Base-by-base conservation (phyloP, 2,888 invertebrate genomes). In the Papilio protenor region DNA sequence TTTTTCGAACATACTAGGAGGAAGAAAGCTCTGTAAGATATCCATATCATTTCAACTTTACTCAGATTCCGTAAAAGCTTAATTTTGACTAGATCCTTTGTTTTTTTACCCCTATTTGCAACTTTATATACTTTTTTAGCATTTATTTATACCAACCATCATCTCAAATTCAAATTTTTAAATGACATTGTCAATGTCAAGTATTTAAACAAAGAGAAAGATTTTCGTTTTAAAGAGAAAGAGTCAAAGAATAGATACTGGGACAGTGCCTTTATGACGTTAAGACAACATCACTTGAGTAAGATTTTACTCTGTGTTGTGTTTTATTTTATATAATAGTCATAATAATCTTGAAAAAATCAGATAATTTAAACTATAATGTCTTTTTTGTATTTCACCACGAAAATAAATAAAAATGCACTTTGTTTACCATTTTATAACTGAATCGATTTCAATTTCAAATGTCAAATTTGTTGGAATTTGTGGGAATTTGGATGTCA, bases 1-100 rank as follows among this genome's bases (percentile, higher is more conserved):
- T 23, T 83, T 80, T 78, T 92, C 92, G 77, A 83, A 90, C 79
- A 93, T 82, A 81, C 87, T 88, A 21, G 85, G 76, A 23, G 92
- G 91, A 81, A 94, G 76, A 40, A 89, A 75, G 40, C 80, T 77
- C 76, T 81, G 80, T 61, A 83, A 80, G 49, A 71, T 23, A 79
- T 81, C 79, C 81, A 81, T 82, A 49, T 75, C 75, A 55, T 12
- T 61, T 61, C 6, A 40, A 14, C 1, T n/a, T 18, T 16, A 33
- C 14, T 64, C 33, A 64, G 27, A 23, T 5, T 4, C 27, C 14
- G 14, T 27, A 27, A 14, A 6, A 14, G 6, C 12, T 59, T 23
- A 2, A 59, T 16, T 11, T 59, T 27, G 27, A 23, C 3, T 18
- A 55, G 52, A 18, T 18, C 8, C n/a, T n/a, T 55, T n/a, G 8